These are phyloP conservation scores for Crotalus horridus DNA, from an alignment of 2,113 vertebrate species.

Conservation along the genomic window DNA sequence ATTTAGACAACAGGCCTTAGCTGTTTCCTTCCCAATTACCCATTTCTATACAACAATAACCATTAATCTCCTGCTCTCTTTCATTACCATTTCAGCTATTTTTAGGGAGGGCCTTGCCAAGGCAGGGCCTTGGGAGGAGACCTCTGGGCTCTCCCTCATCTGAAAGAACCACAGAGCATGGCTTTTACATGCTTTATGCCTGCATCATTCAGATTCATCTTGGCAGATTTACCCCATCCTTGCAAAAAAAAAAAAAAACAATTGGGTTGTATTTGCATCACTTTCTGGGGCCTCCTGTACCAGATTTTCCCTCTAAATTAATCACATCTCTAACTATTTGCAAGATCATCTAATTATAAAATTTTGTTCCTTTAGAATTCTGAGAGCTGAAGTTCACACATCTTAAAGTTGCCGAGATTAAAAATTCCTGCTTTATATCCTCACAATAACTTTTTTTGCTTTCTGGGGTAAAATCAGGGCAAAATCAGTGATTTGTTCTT, in stretches of 20 bases:
- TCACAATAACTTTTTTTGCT: not conserved
- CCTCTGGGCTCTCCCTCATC: too few species aligned
- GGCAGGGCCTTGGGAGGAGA: not conserved
- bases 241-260: too few species aligned
- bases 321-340: not conserved
- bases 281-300: not conserved
- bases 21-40: constrained; percentile 11
- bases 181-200: not conserved
- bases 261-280: not conserved
- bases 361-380: not conserved
- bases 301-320: not conserved
- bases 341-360: not conserved
- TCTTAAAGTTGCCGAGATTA: not conserved
- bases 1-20: not conserved
- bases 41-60: not conserved
- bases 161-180: not conserved
- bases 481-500: too few species aligned
- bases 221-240: too few species aligned
- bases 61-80: not conserved
- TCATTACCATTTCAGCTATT: not conserved
- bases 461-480: not conserved
- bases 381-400: not conserved
- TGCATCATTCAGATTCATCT: not conserved
- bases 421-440: not conserved
- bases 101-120: not conserved